These are phyloP conservation scores for Chondrilla cf. caribensis DNA, from an alignment of 37 sponge, comb jelly and placozoan species.

Conservation along the genomic window DNA sequence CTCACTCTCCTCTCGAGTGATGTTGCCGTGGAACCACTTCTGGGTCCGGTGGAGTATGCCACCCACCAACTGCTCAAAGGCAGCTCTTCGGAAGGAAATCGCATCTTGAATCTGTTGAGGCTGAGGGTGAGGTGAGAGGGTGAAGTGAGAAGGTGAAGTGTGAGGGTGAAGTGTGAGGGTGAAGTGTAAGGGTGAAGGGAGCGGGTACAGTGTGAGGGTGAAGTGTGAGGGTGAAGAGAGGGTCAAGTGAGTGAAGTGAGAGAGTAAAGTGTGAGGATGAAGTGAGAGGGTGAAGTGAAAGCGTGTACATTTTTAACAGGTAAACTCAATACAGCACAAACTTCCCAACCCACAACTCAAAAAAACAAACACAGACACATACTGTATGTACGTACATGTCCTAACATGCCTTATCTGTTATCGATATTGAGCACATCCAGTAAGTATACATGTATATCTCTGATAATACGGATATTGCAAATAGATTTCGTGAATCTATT, in stretches of 20 bases:
- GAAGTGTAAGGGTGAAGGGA: neutral
- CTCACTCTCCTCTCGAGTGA: constrained; percentile 78
- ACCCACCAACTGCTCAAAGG: constrained; percentile 84
- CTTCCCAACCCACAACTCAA: neutral
- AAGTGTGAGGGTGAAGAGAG: no score
- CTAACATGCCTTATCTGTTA: neutral
- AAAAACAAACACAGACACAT: neutral
- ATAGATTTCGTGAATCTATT: no score
- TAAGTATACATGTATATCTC: no score
- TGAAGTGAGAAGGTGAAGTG: neutral
- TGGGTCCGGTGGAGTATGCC: constrained; percentile 79
- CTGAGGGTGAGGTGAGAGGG: constrained; percentile 26
- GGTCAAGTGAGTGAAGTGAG: no score
- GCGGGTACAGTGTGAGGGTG: neutral
- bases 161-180: neutral
- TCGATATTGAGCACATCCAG: no score
- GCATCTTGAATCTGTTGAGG: constrained; percentile 79
- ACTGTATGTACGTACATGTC: neutral
- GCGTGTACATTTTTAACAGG: no score
- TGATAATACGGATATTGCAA: no score
- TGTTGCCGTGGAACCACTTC: constrained; percentile 84
- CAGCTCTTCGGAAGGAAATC: constrained; percentile 53
- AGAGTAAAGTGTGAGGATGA: no score
- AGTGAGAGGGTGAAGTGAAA: no score
- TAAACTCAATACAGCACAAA: no score